A percentile compares a stretch with the other conserved stretches of the same genome.
Evolutionary conservation across 2,797 vertebrate species (phyloP).

Genomic region (Sebastes matsubarae): DNA sequence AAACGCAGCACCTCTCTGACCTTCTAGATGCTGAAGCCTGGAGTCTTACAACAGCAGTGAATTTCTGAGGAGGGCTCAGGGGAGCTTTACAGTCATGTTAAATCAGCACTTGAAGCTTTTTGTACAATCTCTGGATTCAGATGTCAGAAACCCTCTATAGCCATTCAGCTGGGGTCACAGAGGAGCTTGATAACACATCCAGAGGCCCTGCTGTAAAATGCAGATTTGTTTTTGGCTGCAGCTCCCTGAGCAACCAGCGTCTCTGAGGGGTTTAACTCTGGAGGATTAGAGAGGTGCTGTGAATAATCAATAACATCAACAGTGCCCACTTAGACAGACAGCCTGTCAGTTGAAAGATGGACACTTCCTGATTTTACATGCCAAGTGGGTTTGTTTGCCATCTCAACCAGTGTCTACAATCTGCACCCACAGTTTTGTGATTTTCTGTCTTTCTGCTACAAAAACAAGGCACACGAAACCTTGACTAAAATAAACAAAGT

Average conservation of each 20-base stretch:
- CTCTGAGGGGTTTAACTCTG: neutral
- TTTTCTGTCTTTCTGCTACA: neutral
- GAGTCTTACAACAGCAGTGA: neutral
- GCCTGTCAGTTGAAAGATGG: neutral
- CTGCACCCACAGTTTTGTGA: neutral
- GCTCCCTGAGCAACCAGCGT: neutral
- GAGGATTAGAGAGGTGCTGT: conserved; percentile 1
- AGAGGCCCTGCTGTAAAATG: conserved; percentile 32
- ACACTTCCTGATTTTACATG: conserved; percentile 5
- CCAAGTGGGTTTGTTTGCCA: conserved; percentile 2
- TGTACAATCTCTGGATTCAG: conserved; percentile 18
- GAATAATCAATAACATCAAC: conserved; percentile 37
- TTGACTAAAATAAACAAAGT: neutral
- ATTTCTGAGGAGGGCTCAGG: neutral
- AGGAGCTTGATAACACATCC: conserved; percentile 15
- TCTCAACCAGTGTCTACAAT: neutral
- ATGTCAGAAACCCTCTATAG: conserved; percentile 3
- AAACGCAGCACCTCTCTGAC: neutral
- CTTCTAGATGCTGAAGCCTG: neutral
- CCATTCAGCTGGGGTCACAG: conserved; percentile 16
- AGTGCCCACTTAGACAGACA: neutral
- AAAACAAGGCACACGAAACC: neutral
- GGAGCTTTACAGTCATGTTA: conserved; percentile 13
- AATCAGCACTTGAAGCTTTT: conserved; percentile 18
- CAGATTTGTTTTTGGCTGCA: conserved; percentile 36